These are phyloP conservation scores for Coptodon bakossiorum DNA, from an alignment of 2,113 vertebrate species.

Conservation along the genomic window DNA sequence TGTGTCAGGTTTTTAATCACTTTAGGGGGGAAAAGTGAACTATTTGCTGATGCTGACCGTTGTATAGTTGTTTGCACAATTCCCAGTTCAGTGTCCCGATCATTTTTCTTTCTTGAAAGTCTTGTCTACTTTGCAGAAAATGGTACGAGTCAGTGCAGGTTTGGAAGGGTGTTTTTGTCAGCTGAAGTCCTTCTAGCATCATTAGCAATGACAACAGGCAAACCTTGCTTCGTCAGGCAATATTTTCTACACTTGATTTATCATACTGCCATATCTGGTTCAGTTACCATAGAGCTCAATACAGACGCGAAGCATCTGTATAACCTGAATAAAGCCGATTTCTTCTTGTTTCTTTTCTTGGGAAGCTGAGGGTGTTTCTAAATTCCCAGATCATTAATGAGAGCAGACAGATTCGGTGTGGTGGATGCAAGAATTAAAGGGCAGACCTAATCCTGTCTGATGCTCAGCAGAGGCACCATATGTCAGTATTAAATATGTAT, in stretches of 20 bases:
- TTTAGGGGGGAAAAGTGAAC: not conserved
- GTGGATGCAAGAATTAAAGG: not conserved
- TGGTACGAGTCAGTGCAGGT: not conserved
- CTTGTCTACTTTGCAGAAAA: conserved; percentile 18
- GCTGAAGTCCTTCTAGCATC: not conserved
- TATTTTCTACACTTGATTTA: not conserved
- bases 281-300: not conserved
- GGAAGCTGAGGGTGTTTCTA: not conserved
- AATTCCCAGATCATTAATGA: not conserved
- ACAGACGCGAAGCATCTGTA: not conserved
- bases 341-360: not conserved
- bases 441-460: conserved; percentile 14
- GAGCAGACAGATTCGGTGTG: not conserved
- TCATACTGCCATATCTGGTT: not conserved
- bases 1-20: not conserved
- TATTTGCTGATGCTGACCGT: not conserved
- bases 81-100: not conserved
- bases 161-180: not conserved
- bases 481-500: conserved; percentile 37
- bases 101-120: not conserved
- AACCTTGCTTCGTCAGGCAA: not conserved
- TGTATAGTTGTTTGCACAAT: not conserved
- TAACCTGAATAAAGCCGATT: not conserved
- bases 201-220: not conserved
- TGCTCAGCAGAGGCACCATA: conserved; percentile 13